These are phyloP conservation scores for Pelodiscus sinensis DNA, from an alignment of 2,113 vertebrate species.

Conservation along the genomic window DNA sequence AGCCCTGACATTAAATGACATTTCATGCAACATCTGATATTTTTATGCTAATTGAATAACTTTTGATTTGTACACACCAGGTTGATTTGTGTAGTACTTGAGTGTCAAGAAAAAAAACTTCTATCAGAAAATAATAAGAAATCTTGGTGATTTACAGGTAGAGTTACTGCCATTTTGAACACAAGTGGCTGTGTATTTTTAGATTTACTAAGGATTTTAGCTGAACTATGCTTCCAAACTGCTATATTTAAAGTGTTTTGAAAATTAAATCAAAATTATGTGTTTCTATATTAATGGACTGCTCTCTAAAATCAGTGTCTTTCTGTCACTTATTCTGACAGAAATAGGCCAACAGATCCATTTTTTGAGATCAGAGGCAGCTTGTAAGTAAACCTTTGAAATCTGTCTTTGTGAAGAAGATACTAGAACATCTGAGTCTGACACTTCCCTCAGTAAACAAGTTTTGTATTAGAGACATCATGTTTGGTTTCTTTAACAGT, in stretches of 20 bases:
- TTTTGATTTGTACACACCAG: slow-evolving; percentile 72
- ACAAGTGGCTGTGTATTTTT: slow-evolving; percentile 70
- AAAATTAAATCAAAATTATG: slow-evolving; percentile 38
- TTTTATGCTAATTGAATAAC: slow-evolving; percentile 77
- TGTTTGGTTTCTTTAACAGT: background rate
- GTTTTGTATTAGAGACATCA: background rate
- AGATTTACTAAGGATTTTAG: slow-evolving; percentile 44
- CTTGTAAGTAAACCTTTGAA: accelerated
- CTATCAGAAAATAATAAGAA: slow-evolving; percentile 72
- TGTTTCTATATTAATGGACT: slow-evolving; percentile 22
- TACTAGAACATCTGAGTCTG: accelerated
- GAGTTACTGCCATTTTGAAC: slow-evolving; percentile 62
- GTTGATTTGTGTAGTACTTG: slow-evolving; percentile 66
- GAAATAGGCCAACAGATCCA: slow-evolving; percentile 15
- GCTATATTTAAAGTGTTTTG: slow-evolving; percentile 61
- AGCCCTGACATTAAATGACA: slow-evolving; percentile 74
- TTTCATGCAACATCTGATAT: slow-evolving; percentile 72
- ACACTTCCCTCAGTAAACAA: background rate
- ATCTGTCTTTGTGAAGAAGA: background rate
- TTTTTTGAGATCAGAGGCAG: background rate
- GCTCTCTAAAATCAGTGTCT: slow-evolving; percentile 25
- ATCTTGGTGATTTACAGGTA: slow-evolving; percentile 64
- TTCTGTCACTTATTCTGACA: background rate
- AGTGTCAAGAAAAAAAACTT: slow-evolving; percentile 37
- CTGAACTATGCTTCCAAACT: slow-evolving; percentile 52